These are phyloP conservation scores for Salarias fasciatus DNA, from an alignment of 2,797 vertebrate species.

Conservation along the genomic window DNA sequence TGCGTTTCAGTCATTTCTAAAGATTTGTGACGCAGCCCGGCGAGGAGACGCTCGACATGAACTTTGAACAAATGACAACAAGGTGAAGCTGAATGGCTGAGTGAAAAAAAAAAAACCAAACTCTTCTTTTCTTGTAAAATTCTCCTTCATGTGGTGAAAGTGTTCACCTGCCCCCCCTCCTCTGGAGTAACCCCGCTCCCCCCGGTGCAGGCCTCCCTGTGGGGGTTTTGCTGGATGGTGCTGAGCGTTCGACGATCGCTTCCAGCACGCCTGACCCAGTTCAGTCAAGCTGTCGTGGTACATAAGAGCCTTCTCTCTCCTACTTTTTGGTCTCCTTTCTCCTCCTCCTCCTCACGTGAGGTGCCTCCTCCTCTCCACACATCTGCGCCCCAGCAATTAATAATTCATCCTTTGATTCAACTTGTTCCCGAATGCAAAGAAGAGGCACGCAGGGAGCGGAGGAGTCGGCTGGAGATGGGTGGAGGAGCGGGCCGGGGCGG, in stretches of 20 bases:
- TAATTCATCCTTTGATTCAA: constrained; percentile 69
- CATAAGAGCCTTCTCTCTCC: constrained; percentile 52
- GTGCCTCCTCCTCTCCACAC: constrained; percentile 20
- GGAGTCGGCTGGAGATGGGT: constrained; percentile 31
- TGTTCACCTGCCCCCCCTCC: constrained; percentile 1
- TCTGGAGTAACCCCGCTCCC: constrained; percentile 36
- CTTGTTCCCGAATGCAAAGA: constrained; percentile 37
- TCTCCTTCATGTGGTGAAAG: neutral
- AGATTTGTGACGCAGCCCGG: no score
- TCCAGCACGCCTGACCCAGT: constrained; percentile 75
- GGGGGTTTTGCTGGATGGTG: constrained; percentile 40
- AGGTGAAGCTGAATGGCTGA: no score
- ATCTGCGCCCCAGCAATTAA: constrained; percentile 65
- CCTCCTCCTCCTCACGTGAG: constrained; percentile 22
- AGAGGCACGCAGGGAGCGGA: constrained; percentile 37
- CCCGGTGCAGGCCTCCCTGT: constrained; percentile 36
- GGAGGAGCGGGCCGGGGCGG: constrained; percentile 36
- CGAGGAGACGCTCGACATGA: no score
- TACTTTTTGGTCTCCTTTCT: constrained; percentile 28
- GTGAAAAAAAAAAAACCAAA: no score
- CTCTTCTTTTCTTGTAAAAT: neutral
- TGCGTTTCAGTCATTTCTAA: no score
- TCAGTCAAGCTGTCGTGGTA: constrained; percentile 77
- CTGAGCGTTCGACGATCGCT: constrained; percentile 57
- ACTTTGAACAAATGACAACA: no score